Conservation (phyloP, 2,113 vertebrate genomes). For the Gadus chalcogrammus region DNA sequence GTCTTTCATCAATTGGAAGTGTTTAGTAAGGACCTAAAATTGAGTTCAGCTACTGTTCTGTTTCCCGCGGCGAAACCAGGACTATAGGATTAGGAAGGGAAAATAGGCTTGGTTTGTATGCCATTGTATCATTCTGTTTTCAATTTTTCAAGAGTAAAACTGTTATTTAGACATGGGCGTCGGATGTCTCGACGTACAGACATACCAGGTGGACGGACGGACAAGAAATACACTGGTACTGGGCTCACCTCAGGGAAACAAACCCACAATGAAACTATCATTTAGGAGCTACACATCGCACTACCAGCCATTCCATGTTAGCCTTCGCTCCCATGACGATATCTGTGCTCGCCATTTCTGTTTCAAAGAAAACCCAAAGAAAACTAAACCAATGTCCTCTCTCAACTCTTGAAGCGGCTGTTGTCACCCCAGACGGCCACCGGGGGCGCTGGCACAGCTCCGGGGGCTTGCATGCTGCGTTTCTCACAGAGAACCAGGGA, state of each 20-base stretch:
- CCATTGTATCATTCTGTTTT: neutral
- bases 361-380: no score
- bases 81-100: no score
- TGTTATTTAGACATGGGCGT: constrained; percentile 31
- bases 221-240: constrained; percentile 51
- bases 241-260: constrained; percentile 40
- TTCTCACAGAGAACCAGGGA: constrained; percentile 51
- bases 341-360: no score
- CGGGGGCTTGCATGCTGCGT: constrained; percentile 23
- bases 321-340: constrained; percentile 21
- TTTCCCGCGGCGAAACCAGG: no score
- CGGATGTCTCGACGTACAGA: constrained; percentile 52
- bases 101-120: no score
- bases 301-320: constrained; percentile 52
- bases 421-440: constrained; percentile 42
- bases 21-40: no score
- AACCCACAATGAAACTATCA: constrained; percentile 56
- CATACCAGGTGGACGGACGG: constrained; percentile 29
- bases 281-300: constrained; percentile 63
- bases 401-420: constrained; percentile 19
- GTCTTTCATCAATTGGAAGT: no score
- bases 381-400: no score
- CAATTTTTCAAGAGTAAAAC: constrained; percentile 40
- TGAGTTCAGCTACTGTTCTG: no score
- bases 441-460: constrained; percentile 6